These are phyloP conservation scores for Marisa cornuarietis DNA, from an alignment of 1,140 invertebrate species.

Conservation along the genomic window DNA sequence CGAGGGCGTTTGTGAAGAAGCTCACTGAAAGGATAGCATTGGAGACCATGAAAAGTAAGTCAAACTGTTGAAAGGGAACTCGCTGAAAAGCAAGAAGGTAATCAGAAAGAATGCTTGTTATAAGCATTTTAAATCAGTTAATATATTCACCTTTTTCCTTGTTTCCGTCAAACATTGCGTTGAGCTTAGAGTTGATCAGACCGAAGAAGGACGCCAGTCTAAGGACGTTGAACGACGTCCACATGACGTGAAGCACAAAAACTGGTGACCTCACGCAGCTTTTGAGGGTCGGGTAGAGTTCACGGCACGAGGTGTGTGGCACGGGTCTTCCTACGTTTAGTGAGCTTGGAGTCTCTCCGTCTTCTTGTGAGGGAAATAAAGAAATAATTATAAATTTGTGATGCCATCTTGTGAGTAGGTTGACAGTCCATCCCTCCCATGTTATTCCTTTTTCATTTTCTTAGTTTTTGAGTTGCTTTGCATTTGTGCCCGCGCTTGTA, in stretches of 20 bases:
- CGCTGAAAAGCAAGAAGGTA: too few species aligned
- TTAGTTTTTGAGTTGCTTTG: too few species aligned
- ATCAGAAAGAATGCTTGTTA: too few species aligned
- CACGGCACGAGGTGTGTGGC: neutral
- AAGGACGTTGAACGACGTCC: conserved; percentile 16
- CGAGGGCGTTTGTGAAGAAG: conserved; percentile 16
- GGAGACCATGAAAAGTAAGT: neutral
- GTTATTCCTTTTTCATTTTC: too few species aligned
- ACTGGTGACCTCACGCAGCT: conserved; percentile 14
- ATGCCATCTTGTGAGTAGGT: too few species aligned
- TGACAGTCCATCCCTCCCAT: too few species aligned
- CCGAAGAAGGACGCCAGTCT: conserved; percentile 18
- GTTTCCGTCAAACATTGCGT: conserved; percentile 7
- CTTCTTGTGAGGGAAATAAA: too few species aligned
- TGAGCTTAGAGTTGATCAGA: conserved; percentile 19
- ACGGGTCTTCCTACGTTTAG: too few species aligned
- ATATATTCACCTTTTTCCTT: conserved; percentile 10
- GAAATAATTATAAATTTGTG: too few species aligned
- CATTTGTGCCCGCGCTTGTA: too few species aligned
- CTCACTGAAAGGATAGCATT: neutral
- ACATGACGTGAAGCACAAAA: conserved; percentile 18
- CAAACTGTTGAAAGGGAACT: neutral
- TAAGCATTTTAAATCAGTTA: too few species aligned
- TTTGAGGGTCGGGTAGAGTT: conserved; percentile 9
- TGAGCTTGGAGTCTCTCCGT: too few species aligned